phyloP scores from a whole-genome alignment of 2,888 invertebrate genomes.

The Ophion obscuratus region DNA sequence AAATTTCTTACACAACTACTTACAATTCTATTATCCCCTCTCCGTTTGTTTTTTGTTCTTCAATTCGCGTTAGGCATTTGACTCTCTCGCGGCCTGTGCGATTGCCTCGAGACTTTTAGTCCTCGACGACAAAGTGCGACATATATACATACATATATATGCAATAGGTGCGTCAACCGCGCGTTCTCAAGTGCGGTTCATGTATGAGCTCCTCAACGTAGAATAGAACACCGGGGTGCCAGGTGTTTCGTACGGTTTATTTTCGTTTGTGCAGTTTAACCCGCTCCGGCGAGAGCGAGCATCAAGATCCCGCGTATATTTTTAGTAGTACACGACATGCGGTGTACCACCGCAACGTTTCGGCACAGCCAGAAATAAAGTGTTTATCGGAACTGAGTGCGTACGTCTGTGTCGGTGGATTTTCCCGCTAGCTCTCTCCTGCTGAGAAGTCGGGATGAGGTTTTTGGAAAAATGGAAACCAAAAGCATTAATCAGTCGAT shows the following conservation, averaged over 20 bases:
- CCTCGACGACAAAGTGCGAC: constrained; percentile 32
- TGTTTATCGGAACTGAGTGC: constrained; percentile 77
- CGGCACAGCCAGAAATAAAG: constrained; percentile 80
- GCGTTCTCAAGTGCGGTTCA: constrained; percentile 25
- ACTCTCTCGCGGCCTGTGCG: constrained; percentile 37
- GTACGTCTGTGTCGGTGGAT: neutral
- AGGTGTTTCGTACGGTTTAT: constrained; percentile 78
- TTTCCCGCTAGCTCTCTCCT: neutral
- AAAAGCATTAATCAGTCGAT: neutral
- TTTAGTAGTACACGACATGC: constrained; percentile 79
- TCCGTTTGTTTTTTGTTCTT: constrained; percentile 4
- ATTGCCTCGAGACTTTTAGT: constrained; percentile 27
- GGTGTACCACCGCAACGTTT: constrained; percentile 78
- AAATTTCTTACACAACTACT: constrained; percentile 12
- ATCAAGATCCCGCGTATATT: constrained; percentile 72
- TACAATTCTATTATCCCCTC: neutral
- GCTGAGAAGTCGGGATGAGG: neutral
- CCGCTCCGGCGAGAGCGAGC: constrained; percentile 64
- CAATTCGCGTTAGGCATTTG: constrained; percentile 26
- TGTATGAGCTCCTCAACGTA: constrained; percentile 50
- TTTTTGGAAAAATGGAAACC: neutral
- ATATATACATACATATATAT: constrained; percentile 27
- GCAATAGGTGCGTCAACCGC: neutral
- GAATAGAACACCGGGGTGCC: constrained; percentile 74
- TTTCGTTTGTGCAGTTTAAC: constrained; percentile 77